Evolutionary conservation across 2,888 invertebrate genomes (phyloP).

Genomic region (Athetis lepigone): DNA sequence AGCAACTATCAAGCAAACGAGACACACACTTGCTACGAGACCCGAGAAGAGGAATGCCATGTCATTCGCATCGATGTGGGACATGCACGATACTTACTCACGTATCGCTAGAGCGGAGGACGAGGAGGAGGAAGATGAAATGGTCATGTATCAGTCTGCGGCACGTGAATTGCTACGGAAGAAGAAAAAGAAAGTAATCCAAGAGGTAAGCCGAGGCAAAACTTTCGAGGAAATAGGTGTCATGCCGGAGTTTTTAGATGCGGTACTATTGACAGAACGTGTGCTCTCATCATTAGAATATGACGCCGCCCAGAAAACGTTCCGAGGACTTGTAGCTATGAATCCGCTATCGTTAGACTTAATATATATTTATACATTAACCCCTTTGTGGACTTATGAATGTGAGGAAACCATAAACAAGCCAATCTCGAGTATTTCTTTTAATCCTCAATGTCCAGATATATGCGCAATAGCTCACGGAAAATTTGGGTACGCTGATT

Average conservation of each 20-base stretch:
- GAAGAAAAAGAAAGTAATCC: slow-evolving; percentile 62
- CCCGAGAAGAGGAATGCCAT: slow-evolving; percentile 89
- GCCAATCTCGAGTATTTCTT: slow-evolving; percentile 92
- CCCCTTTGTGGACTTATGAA: slow-evolving; percentile 92
- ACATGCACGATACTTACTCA: slow-evolving; percentile 94
- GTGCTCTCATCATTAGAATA: slow-evolving; percentile 93
- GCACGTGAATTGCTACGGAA: slow-evolving; percentile 77
- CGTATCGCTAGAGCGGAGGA: slow-evolving; percentile 76
- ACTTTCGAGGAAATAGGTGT: slow-evolving; percentile 75
- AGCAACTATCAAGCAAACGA: slow-evolving; percentile 91
- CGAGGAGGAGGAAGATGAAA: slow-evolving; percentile 82
- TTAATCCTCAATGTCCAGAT: slow-evolving; percentile 92
- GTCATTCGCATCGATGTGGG: slow-evolving; percentile 94
- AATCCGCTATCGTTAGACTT: slow-evolving; percentile 92
- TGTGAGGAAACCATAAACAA: slow-evolving; percentile 86
- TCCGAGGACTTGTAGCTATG: slow-evolving; percentile 91
- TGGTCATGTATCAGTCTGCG: slow-evolving; percentile 85
- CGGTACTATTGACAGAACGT: slow-evolving; percentile 92
- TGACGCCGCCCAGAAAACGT: slow-evolving; percentile 92
- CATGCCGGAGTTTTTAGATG: slow-evolving; percentile 89
- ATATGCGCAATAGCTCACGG: slow-evolving; percentile 95
- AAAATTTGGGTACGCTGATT: slow-evolving; percentile 90
- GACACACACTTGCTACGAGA: slow-evolving; percentile 91
- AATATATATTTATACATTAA: slow-evolving; percentile 92
- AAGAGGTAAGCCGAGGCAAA: slow-evolving; percentile 62